Evolutionary conservation across 2,113 vertebrate genomes (phyloP).

Genomic region (Danio rerio): GRCz12tu NC_133197.1:130501-131000

Average conservation of each 20-base stretch:
- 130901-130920: conserved; percentile 77
- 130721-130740: conserved; percentile 80
- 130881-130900: conserved; percentile 78
- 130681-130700: conserved; percentile 70
- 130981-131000: conserved; percentile 67
- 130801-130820: conserved; percentile 81
- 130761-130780: conserved; percentile 76
- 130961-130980: conserved; percentile 66
- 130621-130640: conserved; percentile 78
- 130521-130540: conserved; percentile 71
- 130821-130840: conserved; percentile 77
- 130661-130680: conserved; percentile 58
- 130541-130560: conserved; percentile 75
- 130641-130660: conserved; percentile 66
- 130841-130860: conserved; percentile 77
- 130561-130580: conserved; percentile 80
- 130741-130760: conserved; percentile 74
- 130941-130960: conserved; percentile 70
- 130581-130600: conserved; percentile 75
- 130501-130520: conserved; percentile 79
- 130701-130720: conserved; percentile 69
- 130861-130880: conserved; percentile 73
- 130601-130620: conserved; percentile 80
- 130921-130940: conserved; percentile 75
- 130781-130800: conserved; percentile 72